Conservation (phyloP, 2,113 vertebrate species). For the Calyptommatus sinebrachiatus region DNA sequence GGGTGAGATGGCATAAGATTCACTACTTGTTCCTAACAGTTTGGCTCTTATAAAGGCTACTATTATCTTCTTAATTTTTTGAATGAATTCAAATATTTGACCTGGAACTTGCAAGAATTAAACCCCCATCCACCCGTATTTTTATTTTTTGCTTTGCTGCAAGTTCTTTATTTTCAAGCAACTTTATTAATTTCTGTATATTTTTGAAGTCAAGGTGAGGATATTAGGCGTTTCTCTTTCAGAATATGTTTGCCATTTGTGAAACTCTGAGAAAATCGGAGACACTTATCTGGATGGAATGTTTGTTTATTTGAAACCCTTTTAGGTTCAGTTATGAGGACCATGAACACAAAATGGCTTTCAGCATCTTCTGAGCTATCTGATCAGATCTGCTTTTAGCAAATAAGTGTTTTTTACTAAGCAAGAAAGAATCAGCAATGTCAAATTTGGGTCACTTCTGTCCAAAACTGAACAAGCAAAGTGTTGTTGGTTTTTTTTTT, state of each 20-base stretch:
- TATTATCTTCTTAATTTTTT: background rate
- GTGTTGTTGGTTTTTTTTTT: background rate
- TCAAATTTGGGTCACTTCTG: background rate
- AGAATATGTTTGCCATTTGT: conserved; percentile 13
- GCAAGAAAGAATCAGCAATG: background rate
- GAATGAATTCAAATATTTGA: background rate
- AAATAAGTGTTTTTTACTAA: background rate
- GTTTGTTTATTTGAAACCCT: background rate
- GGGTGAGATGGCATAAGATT: background rate
- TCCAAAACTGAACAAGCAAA: background rate
- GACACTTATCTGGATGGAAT: background rate
- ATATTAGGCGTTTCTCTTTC: background rate
- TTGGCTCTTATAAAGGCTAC: background rate
- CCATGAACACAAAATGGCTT: background rate
- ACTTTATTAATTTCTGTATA: conserved; percentile 7
- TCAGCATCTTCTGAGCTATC: background rate
- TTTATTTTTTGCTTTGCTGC: background rate
- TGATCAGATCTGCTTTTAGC: background rate
- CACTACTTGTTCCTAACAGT: background rate
- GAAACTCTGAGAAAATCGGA: background rate
- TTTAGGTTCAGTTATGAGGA: background rate
- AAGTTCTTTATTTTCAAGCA: background rate
- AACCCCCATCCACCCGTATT: background rate
- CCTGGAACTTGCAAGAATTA: background rate
- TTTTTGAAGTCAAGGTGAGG: conserved; percentile 4